These are phyloP conservation scores for Pardalotus punctatus DNA, from an alignment of 2,113 vertebrate genomes.

Conservation along the genomic window DNA sequence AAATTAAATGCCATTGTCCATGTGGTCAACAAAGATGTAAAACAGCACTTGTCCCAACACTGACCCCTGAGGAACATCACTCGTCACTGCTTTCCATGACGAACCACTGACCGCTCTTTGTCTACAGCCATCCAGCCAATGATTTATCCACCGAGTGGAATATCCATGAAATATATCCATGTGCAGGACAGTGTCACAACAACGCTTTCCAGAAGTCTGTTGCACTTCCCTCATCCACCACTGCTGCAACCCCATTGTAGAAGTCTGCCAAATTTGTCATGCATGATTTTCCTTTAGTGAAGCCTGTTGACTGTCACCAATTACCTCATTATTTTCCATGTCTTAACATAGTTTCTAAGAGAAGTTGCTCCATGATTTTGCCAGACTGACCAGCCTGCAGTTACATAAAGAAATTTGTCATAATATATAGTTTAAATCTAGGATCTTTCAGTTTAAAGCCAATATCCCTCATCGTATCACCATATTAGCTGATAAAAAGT, in stretches of 20 bases:
- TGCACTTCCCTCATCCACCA: background rate
- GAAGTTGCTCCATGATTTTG: background rate
- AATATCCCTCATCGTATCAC: background rate
- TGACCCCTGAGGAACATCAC: background rate
- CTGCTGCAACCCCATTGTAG: background rate
- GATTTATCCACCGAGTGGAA: background rate
- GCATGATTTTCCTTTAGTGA: background rate
- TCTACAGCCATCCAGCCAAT: background rate
- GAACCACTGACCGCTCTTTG: background rate
- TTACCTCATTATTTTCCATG: background rate
- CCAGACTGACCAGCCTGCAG: background rate
- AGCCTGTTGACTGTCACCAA: background rate
- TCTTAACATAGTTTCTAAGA: background rate
- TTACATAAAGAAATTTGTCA: background rate
- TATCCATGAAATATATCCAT: no score
- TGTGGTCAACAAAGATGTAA: no score
- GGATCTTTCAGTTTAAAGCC: background rate
- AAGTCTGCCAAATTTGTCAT: background rate
- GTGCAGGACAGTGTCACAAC: background rate
- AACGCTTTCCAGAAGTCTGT: background rate
- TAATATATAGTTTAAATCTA: background rate
- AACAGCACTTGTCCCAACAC: background rate
- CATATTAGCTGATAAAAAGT: background rate
- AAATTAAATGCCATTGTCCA: background rate
- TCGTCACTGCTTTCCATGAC: background rate